Evolutionary conservation across 2,113 vertebrate genomes (phyloP).

Genomic region (Gobiocypris rarus): DNA sequence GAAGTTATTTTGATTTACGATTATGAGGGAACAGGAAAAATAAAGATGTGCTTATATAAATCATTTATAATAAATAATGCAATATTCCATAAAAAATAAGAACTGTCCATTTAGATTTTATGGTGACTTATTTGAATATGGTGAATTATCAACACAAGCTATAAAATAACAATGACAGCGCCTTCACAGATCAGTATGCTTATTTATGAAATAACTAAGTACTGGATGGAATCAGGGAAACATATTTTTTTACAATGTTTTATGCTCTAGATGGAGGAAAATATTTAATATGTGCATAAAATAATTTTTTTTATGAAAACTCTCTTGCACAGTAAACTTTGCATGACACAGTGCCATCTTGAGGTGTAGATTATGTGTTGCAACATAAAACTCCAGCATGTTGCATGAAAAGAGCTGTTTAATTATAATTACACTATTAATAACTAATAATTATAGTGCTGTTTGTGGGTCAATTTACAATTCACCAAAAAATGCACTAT

Average conservation of each 20-base stretch:
- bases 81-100: too few relatives aligned
- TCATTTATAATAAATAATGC: too few relatives aligned
- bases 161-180: conserved; percentile 3
- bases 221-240: conserved; percentile 20
- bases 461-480: too few relatives aligned
- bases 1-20: too few relatives aligned
- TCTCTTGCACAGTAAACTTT: neutral
- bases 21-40: too few relatives aligned
- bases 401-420: neutral
- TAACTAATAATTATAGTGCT: too few relatives aligned
- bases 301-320: neutral
- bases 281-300: neutral
- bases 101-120: too few relatives aligned
- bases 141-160: conserved; percentile 7
- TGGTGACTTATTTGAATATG: too few relatives aligned
- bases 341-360: conserved; percentile 24
- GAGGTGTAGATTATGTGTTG: neutral
- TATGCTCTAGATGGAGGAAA: neutral
- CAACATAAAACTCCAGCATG: neutral
- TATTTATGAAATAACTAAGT: conserved; percentile 21
- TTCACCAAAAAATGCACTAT: too few relatives aligned
- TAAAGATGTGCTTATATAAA: too few relatives aligned
- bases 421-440: too few relatives aligned
- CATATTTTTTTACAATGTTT: conserved; percentile 46
- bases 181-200: conserved; percentile 50